These are phyloP conservation scores for Erythrolamprus reginae DNA, from an alignment of 2,113 vertebrate species.

Conservation along the genomic window DNA sequence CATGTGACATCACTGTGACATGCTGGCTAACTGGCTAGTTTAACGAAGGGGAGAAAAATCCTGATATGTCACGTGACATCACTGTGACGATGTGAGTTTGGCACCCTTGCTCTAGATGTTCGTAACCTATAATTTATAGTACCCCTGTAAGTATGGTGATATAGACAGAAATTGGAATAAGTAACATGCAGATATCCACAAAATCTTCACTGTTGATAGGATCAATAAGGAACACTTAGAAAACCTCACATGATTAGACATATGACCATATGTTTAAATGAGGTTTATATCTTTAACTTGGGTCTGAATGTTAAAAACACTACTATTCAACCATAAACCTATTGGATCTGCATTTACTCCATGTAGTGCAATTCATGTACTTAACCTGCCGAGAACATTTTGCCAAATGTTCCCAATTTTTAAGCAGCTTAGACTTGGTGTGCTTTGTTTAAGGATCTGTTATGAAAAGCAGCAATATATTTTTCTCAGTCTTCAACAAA, in stretches of 20 bases:
- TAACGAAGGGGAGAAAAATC: too few species aligned
- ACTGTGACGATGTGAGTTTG: too few species aligned
- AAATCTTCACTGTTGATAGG: neutral
- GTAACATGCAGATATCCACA: neutral
- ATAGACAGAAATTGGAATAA: neutral
- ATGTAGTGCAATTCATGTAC: neutral
- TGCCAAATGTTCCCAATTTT: neutral
- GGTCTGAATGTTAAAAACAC: neutral
- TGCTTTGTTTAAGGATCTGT: neutral
- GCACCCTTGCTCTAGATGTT: neutral
- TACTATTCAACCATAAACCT: constrained; percentile 18
- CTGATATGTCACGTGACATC: too few species aligned
- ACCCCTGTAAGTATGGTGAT: neutral
- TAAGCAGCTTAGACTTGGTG: neutral
- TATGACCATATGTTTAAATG: neutral
- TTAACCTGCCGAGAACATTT: neutral
- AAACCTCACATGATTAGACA: neutral
- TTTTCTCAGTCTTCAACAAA: neutral
- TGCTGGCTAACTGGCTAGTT: too few species aligned
- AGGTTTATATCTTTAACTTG: neutral
- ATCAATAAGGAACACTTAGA: neutral
- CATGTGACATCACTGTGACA: too few species aligned
- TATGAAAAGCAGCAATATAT: neutral
- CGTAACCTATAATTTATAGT: neutral
- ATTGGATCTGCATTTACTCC: neutral